Evolutionary conservation across 2,797 vertebrate species (phyloP).

Genomic region (Acanthurus leucopareius): DNA sequence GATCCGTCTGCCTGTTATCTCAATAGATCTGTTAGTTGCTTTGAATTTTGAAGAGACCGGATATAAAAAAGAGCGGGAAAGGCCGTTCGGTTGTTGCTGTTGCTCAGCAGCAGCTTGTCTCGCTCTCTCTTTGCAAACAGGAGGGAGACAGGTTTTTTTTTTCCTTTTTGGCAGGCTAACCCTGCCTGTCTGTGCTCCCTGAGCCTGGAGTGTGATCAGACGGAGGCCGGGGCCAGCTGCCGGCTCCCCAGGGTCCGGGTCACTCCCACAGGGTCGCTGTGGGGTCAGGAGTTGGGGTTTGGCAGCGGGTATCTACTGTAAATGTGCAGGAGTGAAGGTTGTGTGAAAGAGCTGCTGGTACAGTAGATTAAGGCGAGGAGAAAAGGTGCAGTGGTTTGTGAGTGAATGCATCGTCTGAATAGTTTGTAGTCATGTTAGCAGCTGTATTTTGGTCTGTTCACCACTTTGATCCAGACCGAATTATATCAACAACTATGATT

Average conservation of each 20-base stretch:
- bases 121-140: conserved; percentile 29
- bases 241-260: conserved; percentile 50
- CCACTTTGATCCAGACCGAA: neutral
- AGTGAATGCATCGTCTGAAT: neutral
- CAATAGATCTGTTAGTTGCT: neutral
- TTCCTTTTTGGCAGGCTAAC: conserved; percentile 44
- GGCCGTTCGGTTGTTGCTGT: conserved; percentile 46
- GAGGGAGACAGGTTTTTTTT: conserved; percentile 1
- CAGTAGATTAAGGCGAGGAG: neutral
- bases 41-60: conserved; percentile 19
- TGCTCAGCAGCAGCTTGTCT: conserved; percentile 13
- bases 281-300: conserved; percentile 55
- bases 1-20: neutral
- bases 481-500: neutral
- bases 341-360: neutral
- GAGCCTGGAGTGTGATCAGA: conserved; percentile 35
- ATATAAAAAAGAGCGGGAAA: conserved; percentile 62
- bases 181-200: conserved; percentile 10
- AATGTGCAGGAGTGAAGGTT: neutral
- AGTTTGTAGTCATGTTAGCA: neutral
- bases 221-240: conserved; percentile 63
- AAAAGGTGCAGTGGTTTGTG: neutral
- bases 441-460: neutral
- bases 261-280: conserved; percentile 33
- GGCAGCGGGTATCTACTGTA: conserved; percentile 30